phyloP scores from a whole-genome alignment of 2,888 invertebrate genomes.

The Pimpla rufipes region DNA sequence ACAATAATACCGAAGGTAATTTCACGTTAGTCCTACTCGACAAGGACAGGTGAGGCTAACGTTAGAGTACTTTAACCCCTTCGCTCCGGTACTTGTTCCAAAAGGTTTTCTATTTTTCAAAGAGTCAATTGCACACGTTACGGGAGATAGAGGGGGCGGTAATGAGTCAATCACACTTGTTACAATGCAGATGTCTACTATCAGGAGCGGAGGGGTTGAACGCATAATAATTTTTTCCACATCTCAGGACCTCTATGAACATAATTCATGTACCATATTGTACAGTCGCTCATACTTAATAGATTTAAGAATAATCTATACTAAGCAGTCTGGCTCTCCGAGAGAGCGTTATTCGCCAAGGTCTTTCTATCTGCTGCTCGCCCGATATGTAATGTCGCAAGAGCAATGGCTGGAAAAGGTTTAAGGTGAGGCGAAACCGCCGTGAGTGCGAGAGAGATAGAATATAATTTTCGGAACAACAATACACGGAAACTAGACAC shows the following conservation, averaged over 20 bases:
- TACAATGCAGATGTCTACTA: background rate
- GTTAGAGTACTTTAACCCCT: constrained; percentile 22
- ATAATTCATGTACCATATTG: constrained; percentile 45
- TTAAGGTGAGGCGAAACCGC: no score
- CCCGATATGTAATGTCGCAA: background rate
- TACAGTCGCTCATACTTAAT: constrained; percentile 7
- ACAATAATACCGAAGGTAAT: constrained; percentile 56
- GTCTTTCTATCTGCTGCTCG: background rate
- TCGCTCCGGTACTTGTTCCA: background rate
- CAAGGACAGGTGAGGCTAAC: constrained; percentile 13
- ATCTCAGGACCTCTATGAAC: constrained; percentile 39
- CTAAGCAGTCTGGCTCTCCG: constrained; percentile 11
- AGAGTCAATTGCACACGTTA: background rate
- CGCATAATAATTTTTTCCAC: background rate
- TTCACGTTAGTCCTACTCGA: constrained; percentile 58
- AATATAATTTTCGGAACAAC: no score
- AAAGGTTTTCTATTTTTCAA: background rate
- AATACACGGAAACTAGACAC: no score
- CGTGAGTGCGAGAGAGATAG: no score
- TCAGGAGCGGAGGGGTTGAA: constrained; percentile 2
- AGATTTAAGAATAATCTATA: constrained; percentile 17
- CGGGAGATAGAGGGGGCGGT: no score
- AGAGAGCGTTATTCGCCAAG: background rate
- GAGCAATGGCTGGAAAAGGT: background rate
- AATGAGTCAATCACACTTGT: background rate